These are phyloP conservation scores for Neomorphus geoffroyi DNA, from an alignment of 2,797 vertebrate species.

Conservation along the genomic window DNA sequence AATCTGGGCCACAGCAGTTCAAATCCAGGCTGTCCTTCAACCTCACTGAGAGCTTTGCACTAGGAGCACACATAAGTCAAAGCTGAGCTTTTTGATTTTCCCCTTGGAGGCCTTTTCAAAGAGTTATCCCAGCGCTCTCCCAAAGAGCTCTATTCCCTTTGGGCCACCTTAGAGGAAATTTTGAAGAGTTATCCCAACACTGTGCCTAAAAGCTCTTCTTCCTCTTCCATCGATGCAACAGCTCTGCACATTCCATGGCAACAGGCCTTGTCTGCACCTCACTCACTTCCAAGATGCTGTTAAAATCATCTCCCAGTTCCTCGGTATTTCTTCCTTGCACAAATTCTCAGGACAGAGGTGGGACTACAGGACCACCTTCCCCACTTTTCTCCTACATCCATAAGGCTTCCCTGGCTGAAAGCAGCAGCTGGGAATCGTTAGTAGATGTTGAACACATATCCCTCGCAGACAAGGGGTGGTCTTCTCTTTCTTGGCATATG, in stretches of 20 bases:
- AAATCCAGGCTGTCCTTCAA: not conserved
- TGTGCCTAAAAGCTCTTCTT: not conserved
- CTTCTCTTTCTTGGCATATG: not conserved
- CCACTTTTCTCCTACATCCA: not conserved
- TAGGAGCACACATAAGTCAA: not conserved
- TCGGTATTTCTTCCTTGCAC: not conserved
- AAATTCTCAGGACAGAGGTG: not conserved
- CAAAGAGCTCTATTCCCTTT: not conserved
- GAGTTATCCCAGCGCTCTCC: not conserved
- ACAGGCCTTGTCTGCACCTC: not conserved
- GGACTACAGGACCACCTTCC: not conserved
- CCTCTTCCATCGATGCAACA: not conserved
- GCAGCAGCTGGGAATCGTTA: not conserved
- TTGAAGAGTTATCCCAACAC: not conserved
- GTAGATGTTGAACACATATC: not conserved
- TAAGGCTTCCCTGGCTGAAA: fast-evolving
- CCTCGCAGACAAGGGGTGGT: not conserved
- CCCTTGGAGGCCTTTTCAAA: not conserved
- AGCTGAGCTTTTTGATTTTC: no score
- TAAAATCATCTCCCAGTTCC: not conserved
- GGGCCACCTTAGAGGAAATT: not conserved
- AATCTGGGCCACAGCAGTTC: not conserved
- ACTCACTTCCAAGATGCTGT: not conserved
- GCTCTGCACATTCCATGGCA: not conserved
- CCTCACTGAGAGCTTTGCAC: not conserved